These are phyloP conservation scores for Drosophila mayri DNA, from an alignment of 1,140 invertebrate genomes.

Conservation along the genomic window DNA sequence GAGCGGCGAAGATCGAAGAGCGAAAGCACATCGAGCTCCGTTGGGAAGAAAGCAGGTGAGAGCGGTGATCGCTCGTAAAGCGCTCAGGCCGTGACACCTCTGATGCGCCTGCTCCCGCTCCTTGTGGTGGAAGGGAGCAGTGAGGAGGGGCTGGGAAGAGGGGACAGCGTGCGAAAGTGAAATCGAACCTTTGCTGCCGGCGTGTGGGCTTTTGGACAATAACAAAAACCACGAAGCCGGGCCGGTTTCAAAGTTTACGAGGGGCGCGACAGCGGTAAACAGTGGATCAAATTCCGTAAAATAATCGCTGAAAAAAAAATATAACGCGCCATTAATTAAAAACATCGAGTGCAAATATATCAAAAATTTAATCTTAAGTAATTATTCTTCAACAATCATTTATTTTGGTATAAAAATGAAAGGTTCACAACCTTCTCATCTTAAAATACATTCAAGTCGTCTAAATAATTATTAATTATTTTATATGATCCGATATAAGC, in stretches of 20 bases:
- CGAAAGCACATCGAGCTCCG: conserved; percentile 33
- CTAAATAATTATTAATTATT: neutral
- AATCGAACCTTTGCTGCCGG: conserved; percentile 82
- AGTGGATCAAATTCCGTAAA: conserved; percentile 16
- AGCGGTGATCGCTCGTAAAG: conserved; percentile 44
- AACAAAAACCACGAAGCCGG: conserved; percentile 47
- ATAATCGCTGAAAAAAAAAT: conserved; percentile 1
- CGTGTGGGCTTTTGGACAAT: conserved; percentile 69
- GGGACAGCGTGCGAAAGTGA: conserved; percentile 80
- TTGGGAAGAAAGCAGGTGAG: conserved; percentile 72
- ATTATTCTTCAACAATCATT: neutral
- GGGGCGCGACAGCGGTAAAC: conserved; percentile 52
- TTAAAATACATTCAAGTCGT: neutral
- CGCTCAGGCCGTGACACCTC: conserved; percentile 52
- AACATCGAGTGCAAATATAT: neutral
- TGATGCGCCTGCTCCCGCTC: conserved; percentile 38
- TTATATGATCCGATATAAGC: neutral
- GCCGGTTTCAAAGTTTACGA: conserved; percentile 69
- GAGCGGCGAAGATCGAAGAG: conserved; percentile 38
- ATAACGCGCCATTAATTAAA: neutral
- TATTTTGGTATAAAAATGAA: neutral
- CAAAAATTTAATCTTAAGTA: neutral
- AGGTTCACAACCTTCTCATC: neutral
- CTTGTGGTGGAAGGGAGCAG: neutral
- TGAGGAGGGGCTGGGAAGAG: conserved; percentile 1